Evolutionary conservation across 2,113 vertebrate genomes (phyloP).

Genomic region (Callopanchax toddi): DNA sequence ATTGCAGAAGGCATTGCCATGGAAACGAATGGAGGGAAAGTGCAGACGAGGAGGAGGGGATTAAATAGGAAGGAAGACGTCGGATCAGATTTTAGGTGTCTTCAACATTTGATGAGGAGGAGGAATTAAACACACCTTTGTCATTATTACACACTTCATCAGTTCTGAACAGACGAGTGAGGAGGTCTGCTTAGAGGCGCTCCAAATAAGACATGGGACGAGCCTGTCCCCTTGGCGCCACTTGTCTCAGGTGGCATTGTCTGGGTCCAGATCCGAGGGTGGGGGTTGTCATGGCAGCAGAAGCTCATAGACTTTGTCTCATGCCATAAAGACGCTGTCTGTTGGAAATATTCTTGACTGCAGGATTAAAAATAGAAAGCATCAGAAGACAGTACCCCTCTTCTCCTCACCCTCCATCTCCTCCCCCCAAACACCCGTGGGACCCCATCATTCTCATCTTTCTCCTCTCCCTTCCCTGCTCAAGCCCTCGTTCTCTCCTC

Average conservation of each 20-base stretch:
- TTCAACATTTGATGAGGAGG: slow-evolving; percentile 29
- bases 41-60: slow-evolving; percentile 72
- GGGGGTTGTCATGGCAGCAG: slow-evolving; percentile 72
- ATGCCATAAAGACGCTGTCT: slow-evolving; percentile 29
- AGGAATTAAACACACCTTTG: slow-evolving; percentile 2
- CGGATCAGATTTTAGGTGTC: no score
- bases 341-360: slow-evolving; percentile 57
- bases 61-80: slow-evolving; percentile 76
- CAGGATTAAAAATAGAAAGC: slow-evolving; percentile 72
- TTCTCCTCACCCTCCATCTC: not conserved
- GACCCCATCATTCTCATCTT: slow-evolving; percentile 57
- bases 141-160: not conserved
- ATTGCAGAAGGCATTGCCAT: slow-evolving; percentile 88
- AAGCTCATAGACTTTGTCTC: slow-evolving; percentile 59
- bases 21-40: slow-evolving; percentile 81
- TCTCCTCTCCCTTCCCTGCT: slow-evolving; percentile 21
- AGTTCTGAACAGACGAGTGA: not conserved
- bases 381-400: slow-evolving; percentile 54
- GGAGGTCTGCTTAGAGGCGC: no score
- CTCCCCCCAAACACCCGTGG: slow-evolving; percentile 38
- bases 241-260: slow-evolving; percentile 70
- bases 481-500: slow-evolving; percentile 4
- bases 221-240: slow-evolving; percentile 60
- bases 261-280: slow-evolving; percentile 64
- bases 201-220: not conserved